These are phyloP conservation scores for Gephyroberyx darwinii DNA, from an alignment of 2,797 vertebrate genomes.

Conservation along the genomic window DNA sequence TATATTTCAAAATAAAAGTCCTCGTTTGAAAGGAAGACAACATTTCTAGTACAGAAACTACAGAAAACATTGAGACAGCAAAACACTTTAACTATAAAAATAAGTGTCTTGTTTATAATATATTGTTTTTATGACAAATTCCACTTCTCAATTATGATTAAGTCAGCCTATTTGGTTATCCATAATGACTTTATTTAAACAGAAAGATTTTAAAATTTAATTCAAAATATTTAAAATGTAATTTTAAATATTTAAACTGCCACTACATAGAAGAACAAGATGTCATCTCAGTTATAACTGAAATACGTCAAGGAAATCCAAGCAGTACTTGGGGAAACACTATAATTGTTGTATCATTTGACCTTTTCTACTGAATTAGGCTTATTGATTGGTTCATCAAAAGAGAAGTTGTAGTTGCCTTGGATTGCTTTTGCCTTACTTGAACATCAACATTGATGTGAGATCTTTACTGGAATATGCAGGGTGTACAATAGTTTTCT, in stretches of 20 bases:
- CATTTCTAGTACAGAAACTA: not conserved
- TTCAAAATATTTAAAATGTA: not conserved
- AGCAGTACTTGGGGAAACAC: not conserved
- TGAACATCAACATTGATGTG: slow-evolving; percentile 34
- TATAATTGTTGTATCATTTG: slow-evolving; percentile 5
- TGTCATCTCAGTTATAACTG: slow-evolving; percentile 2
- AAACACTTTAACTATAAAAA: no score
- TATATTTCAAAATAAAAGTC: slow-evolving; percentile 66
- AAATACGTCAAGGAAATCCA: slow-evolving; percentile 27
- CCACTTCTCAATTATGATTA: not conserved
- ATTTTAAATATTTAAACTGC: not conserved
- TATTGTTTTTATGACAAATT: no score
- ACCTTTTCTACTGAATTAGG: slow-evolving; percentile 30
- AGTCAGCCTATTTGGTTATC: not conserved
- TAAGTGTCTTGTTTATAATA: no score
- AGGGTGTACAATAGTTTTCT: slow-evolving; percentile 8
- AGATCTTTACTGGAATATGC: slow-evolving; percentile 16
- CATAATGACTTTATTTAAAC: not conserved
- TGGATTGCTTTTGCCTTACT: slow-evolving; percentile 19
- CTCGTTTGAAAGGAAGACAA: not conserved
- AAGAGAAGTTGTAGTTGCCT: slow-evolving; percentile 29
- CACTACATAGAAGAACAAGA: not conserved
- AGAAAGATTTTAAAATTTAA: not conserved
- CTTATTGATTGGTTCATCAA: slow-evolving; percentile 23
- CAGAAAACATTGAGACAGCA: no score